Conservation (phyloP, 2,113 vertebrate genomes). For the Cavia porcellus region DNA sequence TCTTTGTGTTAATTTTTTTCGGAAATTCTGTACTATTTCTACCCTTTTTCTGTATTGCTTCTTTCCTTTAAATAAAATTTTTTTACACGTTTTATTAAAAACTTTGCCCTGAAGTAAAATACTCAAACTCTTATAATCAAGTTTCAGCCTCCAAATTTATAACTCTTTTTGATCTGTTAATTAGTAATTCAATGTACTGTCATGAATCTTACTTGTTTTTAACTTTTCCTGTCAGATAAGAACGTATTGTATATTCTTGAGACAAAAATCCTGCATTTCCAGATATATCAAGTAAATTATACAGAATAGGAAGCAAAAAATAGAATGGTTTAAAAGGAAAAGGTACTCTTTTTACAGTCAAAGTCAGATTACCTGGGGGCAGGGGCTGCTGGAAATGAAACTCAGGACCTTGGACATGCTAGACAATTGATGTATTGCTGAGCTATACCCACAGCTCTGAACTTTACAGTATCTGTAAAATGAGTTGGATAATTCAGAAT, state of each 20-base stretch:
- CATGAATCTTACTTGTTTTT: conserved; percentile 53
- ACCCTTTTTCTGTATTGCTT: too few species aligned
- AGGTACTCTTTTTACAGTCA: not conserved
- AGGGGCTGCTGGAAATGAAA: not conserved
- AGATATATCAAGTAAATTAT: conserved; percentile 48
- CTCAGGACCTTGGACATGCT: not conserved
- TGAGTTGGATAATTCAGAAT: conserved; percentile 41
- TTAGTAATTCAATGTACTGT: conserved; percentile 58
- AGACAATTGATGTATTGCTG: not conserved
- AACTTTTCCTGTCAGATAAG: conserved; percentile 49
- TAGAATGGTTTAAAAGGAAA: conserved; percentile 51
- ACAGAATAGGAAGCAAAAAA: conserved; percentile 22
- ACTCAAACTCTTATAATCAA: conserved; percentile 46
- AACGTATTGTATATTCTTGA: conserved; percentile 37
- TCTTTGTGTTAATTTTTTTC: too few species aligned
- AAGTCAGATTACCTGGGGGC: not conserved
- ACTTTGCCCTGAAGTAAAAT: not conserved
- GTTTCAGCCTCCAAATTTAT: conserved; percentile 33
- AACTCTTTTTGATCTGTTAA: conserved; percentile 54
- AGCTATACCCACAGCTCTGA: not conserved
- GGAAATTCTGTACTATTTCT: too few species aligned
- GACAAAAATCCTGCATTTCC: conserved; percentile 54
- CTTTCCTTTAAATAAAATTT: too few species aligned
- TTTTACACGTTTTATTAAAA: not conserved
- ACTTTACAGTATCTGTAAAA: conserved; percentile 42